Base-by-base conservation (phyloP, 2,797 vertebrate species). In the Aselliscus stoliczkanus region DNA sequence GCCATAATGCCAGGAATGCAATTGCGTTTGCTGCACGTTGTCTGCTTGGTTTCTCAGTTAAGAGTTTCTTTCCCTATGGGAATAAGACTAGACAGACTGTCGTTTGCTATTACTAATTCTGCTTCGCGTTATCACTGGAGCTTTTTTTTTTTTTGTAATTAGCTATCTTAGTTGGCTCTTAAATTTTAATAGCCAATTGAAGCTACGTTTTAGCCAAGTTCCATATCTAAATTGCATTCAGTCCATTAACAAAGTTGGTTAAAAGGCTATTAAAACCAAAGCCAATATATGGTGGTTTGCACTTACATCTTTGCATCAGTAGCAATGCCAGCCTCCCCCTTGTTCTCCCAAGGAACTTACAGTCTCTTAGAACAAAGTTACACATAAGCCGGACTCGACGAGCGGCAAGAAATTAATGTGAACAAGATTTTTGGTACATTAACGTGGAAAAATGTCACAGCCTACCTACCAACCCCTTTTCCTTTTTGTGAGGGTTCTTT, bases 141-240 rank as follows among this genome's bases (percentile, higher is more conserved):
- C 97, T 98, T 97, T 91, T 79, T 62, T 60, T 60, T 21, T 60
- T 97, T 98, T 98, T 98, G 98, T 99, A 99, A 99, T 99, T 99
- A 99, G 98, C 98, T 98, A 98, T 99, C 98, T 98, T 98, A 98
- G 98, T 98, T 98, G 98, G 98, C 98, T 99, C 98, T 99, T 99
- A 99, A 99, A 98, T 98, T 99, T 98, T 99, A 99, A 99, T 99
- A 99, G 98, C 98, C 98, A 98, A 98, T 99, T 99, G 98, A 99
- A 99, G 98, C 98, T 98, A 98, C 94, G 97, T 98, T 99, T 98
- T 98, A 98, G 98, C 98, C 98, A 99, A 99, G 98, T 99, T 98
- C 98, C 98, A 98, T 98, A 98, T 98, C 98, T 99, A 98, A 99
- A 99, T 98, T 98, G 98, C 97, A 94, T 98, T 98, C 98, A 98